These are phyloP conservation scores for Cetoscarus ocellatus DNA, from an alignment of 2,797 vertebrate species.

Conservation along the genomic window DNA sequence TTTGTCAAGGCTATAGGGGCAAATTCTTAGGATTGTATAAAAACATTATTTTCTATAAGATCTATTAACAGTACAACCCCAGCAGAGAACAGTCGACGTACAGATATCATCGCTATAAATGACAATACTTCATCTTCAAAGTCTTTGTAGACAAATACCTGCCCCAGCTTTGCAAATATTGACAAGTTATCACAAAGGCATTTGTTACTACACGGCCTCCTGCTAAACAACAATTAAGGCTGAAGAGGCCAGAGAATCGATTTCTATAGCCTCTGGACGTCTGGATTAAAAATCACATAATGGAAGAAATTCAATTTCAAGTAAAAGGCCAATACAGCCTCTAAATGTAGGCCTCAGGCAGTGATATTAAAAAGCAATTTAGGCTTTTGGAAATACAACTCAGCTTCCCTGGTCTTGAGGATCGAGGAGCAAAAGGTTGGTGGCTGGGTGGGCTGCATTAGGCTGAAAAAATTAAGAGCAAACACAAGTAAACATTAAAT, in stretches of 20 bases:
- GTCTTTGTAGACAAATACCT: constrained; percentile 12
- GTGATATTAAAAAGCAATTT: constrained; percentile 86
- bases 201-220: constrained; percentile 57
- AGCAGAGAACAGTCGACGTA: no score
- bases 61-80: no score
- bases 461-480: constrained; percentile 27
- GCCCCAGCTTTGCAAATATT: constrained; percentile 32
- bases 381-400: constrained; percentile 74
- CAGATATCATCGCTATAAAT: neutral
- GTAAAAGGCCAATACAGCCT: constrained; percentile 80
- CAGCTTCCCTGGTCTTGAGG: constrained; percentile 62
- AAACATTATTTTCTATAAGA: no score
- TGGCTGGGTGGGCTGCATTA: neutral
- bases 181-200: constrained; percentile 56
- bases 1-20: no score
- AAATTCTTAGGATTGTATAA: no score
- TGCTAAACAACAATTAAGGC: constrained; percentile 74
- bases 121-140: neutral
- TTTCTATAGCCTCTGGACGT: constrained; percentile 71
- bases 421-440: constrained; percentile 45
- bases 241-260: constrained; percentile 66
- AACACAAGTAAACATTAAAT: constrained; percentile 15
- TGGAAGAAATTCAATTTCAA: constrained; percentile 84
- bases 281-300: constrained; percentile 82
- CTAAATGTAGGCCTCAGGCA: constrained; percentile 77